These are phyloP conservation scores for Anthoptus insignis DNA, from an alignment of 2,888 invertebrate genomes.

Conservation along the genomic window DNA sequence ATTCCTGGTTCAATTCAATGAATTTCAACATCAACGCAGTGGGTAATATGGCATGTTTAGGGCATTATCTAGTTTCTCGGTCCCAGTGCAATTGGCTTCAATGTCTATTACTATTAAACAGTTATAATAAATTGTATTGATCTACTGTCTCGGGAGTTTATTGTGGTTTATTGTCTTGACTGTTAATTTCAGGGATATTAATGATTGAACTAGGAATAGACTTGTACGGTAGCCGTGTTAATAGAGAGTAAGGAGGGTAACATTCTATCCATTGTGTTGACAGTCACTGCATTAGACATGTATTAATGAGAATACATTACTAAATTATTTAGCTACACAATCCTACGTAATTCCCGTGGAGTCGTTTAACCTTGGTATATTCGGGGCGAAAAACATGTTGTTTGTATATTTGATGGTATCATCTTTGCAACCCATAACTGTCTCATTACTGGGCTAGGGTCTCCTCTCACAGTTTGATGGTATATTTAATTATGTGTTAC, in stretches of 20 bases:
- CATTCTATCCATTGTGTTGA: not conserved
- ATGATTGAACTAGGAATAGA: conserved; percentile 3
- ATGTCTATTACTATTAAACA: conserved; percentile 58
- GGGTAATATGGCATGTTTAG: conserved; percentile 59
- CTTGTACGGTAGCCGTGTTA: conserved; percentile 6
- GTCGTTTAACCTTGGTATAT: no score
- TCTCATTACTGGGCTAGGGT: no score
- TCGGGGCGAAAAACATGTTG: no score
- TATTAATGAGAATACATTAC: not conserved
- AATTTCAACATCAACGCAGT: conserved; percentile 51
- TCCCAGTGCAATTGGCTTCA: conserved; percentile 56
- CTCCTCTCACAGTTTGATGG: no score
- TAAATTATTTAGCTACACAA: no score
- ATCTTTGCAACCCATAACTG: no score
- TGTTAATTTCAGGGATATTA: conserved; percentile 42
- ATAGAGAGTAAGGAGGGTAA: conserved; percentile 4
- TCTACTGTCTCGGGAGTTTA: conserved; percentile 36
- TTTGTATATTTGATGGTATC: no score
- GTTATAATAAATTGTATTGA: conserved; percentile 50
- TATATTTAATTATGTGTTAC: no score
- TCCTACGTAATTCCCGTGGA: no score
- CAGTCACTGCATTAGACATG: not conserved
- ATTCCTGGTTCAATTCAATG: conserved; percentile 51
- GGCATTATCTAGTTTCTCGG: conserved; percentile 35
- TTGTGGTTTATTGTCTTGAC: conserved; percentile 43